Evolutionary conservation across 2,797 vertebrate species (phyloP).

Genomic region (Dicrostonyx torquatus): DNA sequence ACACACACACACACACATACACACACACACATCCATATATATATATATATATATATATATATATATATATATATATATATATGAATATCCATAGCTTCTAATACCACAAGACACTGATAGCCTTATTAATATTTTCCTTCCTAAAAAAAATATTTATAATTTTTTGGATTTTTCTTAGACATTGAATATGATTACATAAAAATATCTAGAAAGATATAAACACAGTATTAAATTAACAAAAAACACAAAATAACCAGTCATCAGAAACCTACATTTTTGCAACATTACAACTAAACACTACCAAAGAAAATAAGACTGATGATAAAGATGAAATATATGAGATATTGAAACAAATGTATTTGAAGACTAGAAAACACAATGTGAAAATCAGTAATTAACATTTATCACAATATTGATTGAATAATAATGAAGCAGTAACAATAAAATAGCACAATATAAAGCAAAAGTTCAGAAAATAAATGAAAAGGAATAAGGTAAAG

Average conservation of each 20-base stretch:
- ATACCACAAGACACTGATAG: neutral
- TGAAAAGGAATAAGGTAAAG: neutral
- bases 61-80: neutral
- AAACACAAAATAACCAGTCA: neutral
- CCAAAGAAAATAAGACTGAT: neutral
- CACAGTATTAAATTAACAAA: neutral
- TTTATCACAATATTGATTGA: neutral
- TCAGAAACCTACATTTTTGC: accelerated
- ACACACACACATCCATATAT: too few species aligned
- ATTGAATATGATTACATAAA: neutral
- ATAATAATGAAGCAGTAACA: neutral
- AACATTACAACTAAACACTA: neutral
- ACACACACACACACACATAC: too few species aligned
- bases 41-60: neutral
- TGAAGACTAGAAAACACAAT: neutral
- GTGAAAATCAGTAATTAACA: neutral
- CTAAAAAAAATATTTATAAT: neutral
- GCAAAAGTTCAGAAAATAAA: neutral
- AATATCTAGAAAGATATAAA: neutral
- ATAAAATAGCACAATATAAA: neutral
- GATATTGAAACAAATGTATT: neutral
- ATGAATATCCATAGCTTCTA: neutral
- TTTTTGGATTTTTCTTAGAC: neutral
- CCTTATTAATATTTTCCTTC: neutral
- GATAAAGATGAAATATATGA: neutral